phyloP scores from a whole-genome alignment of 2,888 invertebrate genomes.

The Aricia artaxerxes region DNA sequence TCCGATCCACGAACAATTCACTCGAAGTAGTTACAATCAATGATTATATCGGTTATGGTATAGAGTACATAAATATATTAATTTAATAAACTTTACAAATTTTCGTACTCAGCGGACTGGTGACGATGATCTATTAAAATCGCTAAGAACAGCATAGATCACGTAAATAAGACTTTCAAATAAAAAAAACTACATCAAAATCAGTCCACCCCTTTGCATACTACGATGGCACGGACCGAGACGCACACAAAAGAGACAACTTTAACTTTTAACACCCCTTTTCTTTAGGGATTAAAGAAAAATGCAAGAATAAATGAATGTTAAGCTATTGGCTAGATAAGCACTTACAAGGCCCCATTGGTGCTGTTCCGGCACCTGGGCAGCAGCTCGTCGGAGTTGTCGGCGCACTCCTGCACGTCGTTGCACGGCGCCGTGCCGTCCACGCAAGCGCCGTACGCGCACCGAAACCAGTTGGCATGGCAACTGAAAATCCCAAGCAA shows the following conservation, averaged over 20 bases:
- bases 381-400: constrained; percentile 67
- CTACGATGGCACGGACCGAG: no score
- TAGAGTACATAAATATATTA: no score
- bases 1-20: no score
- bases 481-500: constrained; percentile 31
- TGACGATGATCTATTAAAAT: background rate
- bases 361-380: constrained; percentile 60
- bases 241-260: no score
- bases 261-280: no score
- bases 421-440: constrained; percentile 49
- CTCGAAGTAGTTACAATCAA: no score
- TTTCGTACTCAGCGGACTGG: background rate
- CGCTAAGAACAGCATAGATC: background rate
- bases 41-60: background rate
- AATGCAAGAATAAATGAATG: background rate
- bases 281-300: no score
- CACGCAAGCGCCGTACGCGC: constrained; percentile 52
- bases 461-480: constrained; percentile 43
- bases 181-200: no score
- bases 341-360: constrained; percentile 34
- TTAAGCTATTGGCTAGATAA: background rate
- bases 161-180: no score
- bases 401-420: constrained; percentile 59
- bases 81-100: background rate
- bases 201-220: no score